A percentile compares a stretch with the other conserved stretches of the same genome.
Evolutionary conservation across 2,888 invertebrate species (phyloP).

Genomic region (Ryuthela nishihirai): DNA sequence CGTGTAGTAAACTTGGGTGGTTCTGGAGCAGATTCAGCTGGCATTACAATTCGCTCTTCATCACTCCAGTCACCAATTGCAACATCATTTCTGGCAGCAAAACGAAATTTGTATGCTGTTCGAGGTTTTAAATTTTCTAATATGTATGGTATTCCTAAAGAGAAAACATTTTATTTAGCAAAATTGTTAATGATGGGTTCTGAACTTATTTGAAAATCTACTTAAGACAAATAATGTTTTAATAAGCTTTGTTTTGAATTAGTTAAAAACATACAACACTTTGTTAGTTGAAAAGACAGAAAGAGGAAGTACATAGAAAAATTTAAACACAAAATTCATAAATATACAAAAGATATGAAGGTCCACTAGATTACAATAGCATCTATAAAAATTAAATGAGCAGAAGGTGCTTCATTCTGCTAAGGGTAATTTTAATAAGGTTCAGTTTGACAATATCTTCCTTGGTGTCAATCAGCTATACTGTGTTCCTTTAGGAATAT

Average conservation of each 20-base stretch:
- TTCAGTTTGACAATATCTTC: too few relatives aligned
- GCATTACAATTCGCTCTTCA: constrained; percentile 65
- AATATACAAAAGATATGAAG: too few relatives aligned
- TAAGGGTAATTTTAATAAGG: too few relatives aligned
- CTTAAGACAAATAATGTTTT: not conserved
- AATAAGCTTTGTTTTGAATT: not conserved
- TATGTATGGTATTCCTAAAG: constrained; percentile 69
- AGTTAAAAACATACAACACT: too few relatives aligned
- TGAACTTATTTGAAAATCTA: not conserved
- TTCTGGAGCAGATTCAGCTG: constrained; percentile 70
- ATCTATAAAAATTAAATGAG: too few relatives aligned
- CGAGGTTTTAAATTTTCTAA: constrained; percentile 74
- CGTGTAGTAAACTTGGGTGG: constrained; percentile 60
- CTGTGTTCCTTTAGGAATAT: too few relatives aligned
- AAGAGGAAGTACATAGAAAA: too few relatives aligned
- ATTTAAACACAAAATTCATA: too few relatives aligned
- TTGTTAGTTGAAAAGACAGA: too few relatives aligned
- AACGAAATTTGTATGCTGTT: constrained; percentile 73
- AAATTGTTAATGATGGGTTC: not conserved
- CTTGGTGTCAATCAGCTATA: too few relatives aligned
- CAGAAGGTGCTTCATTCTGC: too few relatives aligned
- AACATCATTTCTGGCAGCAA: constrained; percentile 78
- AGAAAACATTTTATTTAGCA: constrained; percentile 1
- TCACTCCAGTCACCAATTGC: constrained; percentile 72
- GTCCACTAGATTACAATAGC: too few relatives aligned